Evolutionary conservation across 2,113 vertebrate genomes (phyloP), one percentile per base, ranked within the genome.

Genomic region (Salvelinus alpinus): DNA sequence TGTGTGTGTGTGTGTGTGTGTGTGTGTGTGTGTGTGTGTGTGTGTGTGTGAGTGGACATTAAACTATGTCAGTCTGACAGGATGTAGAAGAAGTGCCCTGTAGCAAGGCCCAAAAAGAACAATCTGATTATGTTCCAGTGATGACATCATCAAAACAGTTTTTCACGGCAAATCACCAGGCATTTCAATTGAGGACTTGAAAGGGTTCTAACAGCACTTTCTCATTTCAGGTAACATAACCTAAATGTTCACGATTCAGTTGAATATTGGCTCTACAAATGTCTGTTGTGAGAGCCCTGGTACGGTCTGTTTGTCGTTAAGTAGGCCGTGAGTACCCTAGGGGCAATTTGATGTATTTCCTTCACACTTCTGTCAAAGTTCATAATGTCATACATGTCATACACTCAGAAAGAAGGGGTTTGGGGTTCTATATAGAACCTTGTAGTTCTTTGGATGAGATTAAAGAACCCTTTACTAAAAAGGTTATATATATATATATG

Each of bases 231-330:
- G 92, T 92, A 94, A 94, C 90, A 88, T 90, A 92, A 92, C 87
- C 91, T 93, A 89, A 86, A 89, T 86, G 75, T 88, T 88, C 82
- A 77, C 88, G 80, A 88, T 82, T 80, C 80, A 72, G 82, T 91
- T 75, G 76, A 76, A 84, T 87, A 82, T 85, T 86, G 86, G 82
- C 82, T 83, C 83, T 54, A 78, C 80, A 87, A 72, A 87, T 91
- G 90, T 86, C 88, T 92, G 90, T 91, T 91, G 90, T 90, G 84
- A 90, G 86, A 87, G 86, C 87, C 86, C 82, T 44, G 82, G 29
- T 83, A 88, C 47, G 86, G 93, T 92, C 92, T 94, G 94, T 88
- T 94, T 92, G 90, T 92, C 81, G 86, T 94, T 94, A 93, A 89
- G 86, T 86, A 76, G 85, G 79, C 89, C 84, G 85, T 87, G 86